Evolutionary conservation across 2,113 vertebrate genomes (phyloP).

Genomic region (Crotophaga sulcirostris): DNA sequence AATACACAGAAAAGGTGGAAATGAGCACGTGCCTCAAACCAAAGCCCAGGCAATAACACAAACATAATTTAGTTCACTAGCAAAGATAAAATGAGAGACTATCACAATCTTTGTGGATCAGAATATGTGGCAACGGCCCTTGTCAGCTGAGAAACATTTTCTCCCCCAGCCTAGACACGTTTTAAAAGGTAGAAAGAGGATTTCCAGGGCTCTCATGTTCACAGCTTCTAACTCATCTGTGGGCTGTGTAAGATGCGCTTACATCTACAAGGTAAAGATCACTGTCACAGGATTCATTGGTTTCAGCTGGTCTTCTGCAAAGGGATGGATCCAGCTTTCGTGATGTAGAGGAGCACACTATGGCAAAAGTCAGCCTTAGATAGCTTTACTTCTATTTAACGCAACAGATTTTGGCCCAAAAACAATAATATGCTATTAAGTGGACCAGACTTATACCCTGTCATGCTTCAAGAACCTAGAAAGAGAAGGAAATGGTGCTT

Average conservation of each 20-base stretch:
- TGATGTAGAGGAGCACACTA: not conserved
- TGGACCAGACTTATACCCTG: not conserved
- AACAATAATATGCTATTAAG: not conserved
- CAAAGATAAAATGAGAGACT: not conserved
- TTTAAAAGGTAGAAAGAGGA: not conserved
- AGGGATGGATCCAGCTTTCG: not conserved
- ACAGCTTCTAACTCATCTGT: not conserved
- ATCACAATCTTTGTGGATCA: not conserved
- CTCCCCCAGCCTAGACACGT: not conserved
- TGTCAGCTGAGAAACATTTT: not conserved
- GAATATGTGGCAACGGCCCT: not conserved
- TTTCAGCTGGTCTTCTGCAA: not conserved
- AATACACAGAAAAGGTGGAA: not conserved
- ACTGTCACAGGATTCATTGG: not conserved
- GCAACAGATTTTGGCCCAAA: not conserved
- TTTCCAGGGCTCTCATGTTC: not conserved
- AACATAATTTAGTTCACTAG: not conserved
- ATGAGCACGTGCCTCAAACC: not conserved
- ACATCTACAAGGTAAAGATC: not conserved
- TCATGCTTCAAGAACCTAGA: conserved; percentile 2
- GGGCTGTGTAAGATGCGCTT: not conserved
- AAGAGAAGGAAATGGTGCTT: not conserved
- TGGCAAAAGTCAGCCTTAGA: not conserved
- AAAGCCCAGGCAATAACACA: not conserved
- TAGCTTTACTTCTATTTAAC: not conserved